Conservation (phyloP, 1,140 invertebrate genomes). For the Dinoponera quadriceps region DNA sequence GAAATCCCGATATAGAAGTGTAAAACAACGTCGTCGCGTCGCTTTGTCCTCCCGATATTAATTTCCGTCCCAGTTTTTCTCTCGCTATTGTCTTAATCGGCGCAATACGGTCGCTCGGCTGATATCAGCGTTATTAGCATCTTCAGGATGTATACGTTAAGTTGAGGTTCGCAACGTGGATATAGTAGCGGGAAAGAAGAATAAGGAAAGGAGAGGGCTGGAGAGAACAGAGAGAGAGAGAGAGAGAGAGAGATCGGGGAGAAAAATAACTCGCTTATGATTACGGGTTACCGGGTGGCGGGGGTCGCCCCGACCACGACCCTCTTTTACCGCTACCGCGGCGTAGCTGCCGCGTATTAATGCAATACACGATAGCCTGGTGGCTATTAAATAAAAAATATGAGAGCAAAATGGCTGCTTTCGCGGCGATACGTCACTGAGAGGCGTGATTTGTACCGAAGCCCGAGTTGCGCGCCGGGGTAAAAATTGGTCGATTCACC, state of each 20-base stretch:
- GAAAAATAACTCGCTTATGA: slow-evolving; percentile 74
- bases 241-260: slow-evolving; percentile 13
- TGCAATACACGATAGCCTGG: slow-evolving; percentile 76
- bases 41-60: too few species aligned
- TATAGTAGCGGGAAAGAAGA: slow-evolving; percentile 5
- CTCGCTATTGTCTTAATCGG: slow-evolving; percentile 2
- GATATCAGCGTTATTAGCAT: slow-evolving; percentile 16
- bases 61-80: neutral
- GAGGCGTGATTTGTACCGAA: slow-evolving; percentile 74
- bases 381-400: slow-evolving; percentile 77
- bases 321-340: slow-evolving; percentile 74
- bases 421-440: slow-evolving; percentile 74
- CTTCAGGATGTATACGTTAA: slow-evolving; percentile 22
- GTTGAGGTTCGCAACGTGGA: slow-evolving; percentile 23
- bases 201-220: neutral
- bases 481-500: slow-evolving; percentile 66
- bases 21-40: too few species aligned
- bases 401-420: slow-evolving; percentile 76
- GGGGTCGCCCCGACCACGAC: slow-evolving; percentile 72
- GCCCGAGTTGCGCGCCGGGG: slow-evolving; percentile 29
- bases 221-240: neutral
- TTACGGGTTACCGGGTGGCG: slow-evolving; percentile 74
- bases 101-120: neutral
- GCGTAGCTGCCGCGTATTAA: slow-evolving; percentile 72
- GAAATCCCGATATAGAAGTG: too few species aligned